Percentiles rank a stretch among this genome's conserved stretches.
Evolutionary conservation across 2,888 invertebrate genomes (phyloP).

Genomic region (Melanostoma mellinum): DNA sequence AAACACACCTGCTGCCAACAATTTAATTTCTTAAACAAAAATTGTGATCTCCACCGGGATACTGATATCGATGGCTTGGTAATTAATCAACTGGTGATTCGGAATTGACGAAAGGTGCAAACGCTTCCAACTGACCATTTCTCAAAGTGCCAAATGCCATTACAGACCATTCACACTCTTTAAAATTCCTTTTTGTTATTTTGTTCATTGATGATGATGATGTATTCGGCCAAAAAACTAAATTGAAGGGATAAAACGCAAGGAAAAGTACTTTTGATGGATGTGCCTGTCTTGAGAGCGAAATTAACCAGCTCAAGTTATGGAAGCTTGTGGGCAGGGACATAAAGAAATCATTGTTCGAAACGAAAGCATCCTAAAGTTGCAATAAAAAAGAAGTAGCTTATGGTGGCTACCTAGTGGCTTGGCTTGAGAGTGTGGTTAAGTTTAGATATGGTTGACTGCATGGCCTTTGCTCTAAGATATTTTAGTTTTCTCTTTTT

Average conservation of each 20-base stretch:
- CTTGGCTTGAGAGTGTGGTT: no score
- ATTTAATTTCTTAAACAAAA: constrained; percentile 46
- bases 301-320: constrained; percentile 57
- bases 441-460: no score
- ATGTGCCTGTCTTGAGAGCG: constrained; percentile 62
- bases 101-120: constrained; percentile 70
- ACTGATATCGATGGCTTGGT: constrained; percentile 66
- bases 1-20: constrained; percentile 55
- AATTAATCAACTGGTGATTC: constrained; percentile 67
- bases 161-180: constrained; percentile 68
- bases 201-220: neutral
- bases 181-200: constrained; percentile 37
- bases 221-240: constrained; percentile 24
- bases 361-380: no score
- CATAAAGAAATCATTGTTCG: neutral
- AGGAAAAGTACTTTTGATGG: constrained; percentile 51
- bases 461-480: no score
- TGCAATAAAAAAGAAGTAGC: no score
- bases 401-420: no score
- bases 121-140: constrained; percentile 71
- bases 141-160: constrained; percentile 71
- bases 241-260: constrained; percentile 35
- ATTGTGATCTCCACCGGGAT: constrained; percentile 62
- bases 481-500: no score
- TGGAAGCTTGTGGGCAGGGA: constrained; percentile 5